Evolutionary conservation across 2,888 invertebrate species (phyloP).

Genomic region (Alentia gelatinosa): DNA sequence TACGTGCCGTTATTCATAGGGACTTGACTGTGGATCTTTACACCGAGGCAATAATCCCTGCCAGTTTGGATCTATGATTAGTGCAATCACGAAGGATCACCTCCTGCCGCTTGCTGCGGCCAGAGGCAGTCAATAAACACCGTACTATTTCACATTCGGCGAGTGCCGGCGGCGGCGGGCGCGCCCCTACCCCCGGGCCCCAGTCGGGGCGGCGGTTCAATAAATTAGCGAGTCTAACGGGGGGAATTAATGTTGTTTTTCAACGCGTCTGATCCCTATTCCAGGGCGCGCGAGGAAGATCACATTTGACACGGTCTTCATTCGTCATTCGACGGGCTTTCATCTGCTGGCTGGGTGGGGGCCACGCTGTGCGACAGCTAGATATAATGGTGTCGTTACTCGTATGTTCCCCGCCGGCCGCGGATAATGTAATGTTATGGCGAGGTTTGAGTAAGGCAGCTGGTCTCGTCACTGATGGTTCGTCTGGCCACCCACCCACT

Average conservation of each 20-base stretch:
- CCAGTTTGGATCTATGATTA: neutral
- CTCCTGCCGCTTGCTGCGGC: neutral
- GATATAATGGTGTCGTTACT: slow-evolving; percentile 11
- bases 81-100: neutral
- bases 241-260: neutral
- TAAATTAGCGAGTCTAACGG: slow-evolving; percentile 3
- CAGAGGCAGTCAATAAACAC: neutral
- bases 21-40: neutral
- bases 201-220: neutral
- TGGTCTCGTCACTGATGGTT: neutral
- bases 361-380: neutral
- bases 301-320: neutral
- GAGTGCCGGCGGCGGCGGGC: neutral
- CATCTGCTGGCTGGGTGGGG: neutral
- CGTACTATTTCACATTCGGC: neutral
- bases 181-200: neutral
- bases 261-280: neutral
- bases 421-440: neutral
- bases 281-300: neutral
- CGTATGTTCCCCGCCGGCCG: neutral
- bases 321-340: neutral
- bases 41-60: neutral
- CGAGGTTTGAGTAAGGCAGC: neutral
- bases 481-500: neutral
- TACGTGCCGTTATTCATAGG: neutral